These are phyloP conservation scores for Hoplostethus mediterraneus DNA, from an alignment of 2,797 vertebrate genomes.

Conservation along the genomic window DNA sequence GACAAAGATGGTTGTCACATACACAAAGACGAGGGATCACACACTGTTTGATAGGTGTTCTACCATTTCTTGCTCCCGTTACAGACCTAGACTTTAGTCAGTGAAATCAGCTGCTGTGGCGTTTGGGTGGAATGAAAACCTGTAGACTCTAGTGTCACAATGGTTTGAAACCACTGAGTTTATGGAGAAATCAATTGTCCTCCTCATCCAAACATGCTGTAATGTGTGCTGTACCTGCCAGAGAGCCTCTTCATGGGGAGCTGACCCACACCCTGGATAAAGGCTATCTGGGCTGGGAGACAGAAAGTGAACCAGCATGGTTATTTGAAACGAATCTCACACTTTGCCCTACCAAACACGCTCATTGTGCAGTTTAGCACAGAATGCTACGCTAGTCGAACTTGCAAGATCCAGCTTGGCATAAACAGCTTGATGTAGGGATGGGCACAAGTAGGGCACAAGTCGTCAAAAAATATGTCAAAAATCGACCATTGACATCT, in stretches of 20 bases:
- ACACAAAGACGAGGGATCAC: too few relatives aligned
- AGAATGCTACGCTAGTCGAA: too few relatives aligned
- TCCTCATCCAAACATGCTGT: neutral
- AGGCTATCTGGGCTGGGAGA: conserved; percentile 91
- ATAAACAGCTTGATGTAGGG: too few relatives aligned
- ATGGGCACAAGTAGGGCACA: too few relatives aligned
- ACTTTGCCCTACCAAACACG: neutral
- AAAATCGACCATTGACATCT: too few relatives aligned
- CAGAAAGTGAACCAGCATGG: conserved; percentile 4
- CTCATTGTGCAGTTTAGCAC: neutral
- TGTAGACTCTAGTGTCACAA: neutral
- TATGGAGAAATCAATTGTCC: neutral
- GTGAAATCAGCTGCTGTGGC: neutral
- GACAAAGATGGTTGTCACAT: too few relatives aligned
- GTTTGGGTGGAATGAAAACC: neutral
- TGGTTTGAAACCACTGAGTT: too few relatives aligned
- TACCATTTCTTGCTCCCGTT: too few relatives aligned
- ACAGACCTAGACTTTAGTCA: too few relatives aligned
- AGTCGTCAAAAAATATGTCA: too few relatives aligned
- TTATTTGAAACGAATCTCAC: neutral
- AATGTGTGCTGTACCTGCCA: conserved; percentile 85
- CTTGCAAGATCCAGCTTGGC: too few relatives aligned
- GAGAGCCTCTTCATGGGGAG: conserved; percentile 87
- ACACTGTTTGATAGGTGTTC: too few relatives aligned
- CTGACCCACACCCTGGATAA: conserved; percentile 93